Evolutionary conservation across 2,113 vertebrate species (phyloP).

Genomic region (Brachypodius melanocephalos): DNA sequence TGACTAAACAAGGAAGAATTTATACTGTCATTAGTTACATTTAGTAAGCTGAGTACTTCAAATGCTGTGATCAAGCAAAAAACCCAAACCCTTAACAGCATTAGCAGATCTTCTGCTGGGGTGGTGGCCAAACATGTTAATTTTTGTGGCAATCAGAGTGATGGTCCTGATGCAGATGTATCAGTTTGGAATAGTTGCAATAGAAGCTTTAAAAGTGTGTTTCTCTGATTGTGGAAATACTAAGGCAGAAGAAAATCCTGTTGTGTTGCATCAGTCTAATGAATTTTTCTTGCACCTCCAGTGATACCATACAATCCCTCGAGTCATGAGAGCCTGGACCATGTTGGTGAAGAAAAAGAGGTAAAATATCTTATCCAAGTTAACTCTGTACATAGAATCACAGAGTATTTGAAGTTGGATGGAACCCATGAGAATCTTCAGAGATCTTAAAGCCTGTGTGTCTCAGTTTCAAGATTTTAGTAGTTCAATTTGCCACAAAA

Average conservation of each 20-base stretch:
- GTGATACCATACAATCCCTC: conserved; percentile 89
- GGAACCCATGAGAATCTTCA: background rate
- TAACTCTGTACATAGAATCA: background rate
- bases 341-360: conserved; percentile 95
- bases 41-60: background rate
- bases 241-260: background rate
- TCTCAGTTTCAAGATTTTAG: background rate
- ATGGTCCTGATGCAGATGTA: background rate
- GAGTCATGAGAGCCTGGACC: conserved; percentile 89
- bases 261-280: background rate
- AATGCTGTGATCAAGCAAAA: background rate
- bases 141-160: background rate
- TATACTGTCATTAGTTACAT: background rate
- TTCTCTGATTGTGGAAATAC: background rate
- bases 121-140: background rate
- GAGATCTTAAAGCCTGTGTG: background rate
- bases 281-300: conserved; percentile 37
- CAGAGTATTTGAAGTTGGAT: background rate
- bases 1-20: background rate
- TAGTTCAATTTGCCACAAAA: background rate
- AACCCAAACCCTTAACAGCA: background rate
- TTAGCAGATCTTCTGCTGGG: background rate
- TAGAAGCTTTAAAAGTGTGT: background rate
- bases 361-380: conserved; percentile 64
- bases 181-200: background rate